Percentiles rank a stretch among this genome's conserved stretches.
Conservation (phyloP, 2,113 vertebrate genomes). For the Zapus hudsonius region DNA sequence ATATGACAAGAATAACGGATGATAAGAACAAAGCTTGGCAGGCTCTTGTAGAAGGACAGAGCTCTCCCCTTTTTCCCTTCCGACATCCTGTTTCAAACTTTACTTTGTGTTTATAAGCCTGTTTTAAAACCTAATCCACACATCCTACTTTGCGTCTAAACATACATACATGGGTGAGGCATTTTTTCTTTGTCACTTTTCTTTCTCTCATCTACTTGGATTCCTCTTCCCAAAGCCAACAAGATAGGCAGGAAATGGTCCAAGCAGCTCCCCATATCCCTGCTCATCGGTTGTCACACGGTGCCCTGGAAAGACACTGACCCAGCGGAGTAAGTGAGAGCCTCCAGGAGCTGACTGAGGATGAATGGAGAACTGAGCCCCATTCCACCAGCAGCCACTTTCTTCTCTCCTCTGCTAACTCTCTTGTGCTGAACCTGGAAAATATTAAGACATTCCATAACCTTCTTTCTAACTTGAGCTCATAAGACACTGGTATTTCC, state of each 20-base stretch:
- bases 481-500: constrained; percentile 6
- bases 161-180: not conserved
- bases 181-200: not conserved
- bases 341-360: not conserved
- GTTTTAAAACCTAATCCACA: not conserved
- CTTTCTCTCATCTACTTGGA: not conserved
- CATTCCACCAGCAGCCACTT: not conserved
- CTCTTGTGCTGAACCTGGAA: not conserved
- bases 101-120: not conserved
- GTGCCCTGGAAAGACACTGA: not conserved
- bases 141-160: not conserved
- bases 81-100: not conserved
- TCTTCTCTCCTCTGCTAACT: not conserved
- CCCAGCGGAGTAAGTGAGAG: not conserved
- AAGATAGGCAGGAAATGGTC: not conserved
- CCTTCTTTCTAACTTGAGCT: not conserved
- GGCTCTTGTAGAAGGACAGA: not conserved
- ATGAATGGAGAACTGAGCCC: not conserved
- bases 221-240: not conserved
- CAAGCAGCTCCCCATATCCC: not conserved
- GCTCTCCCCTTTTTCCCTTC: not conserved
- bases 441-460: not conserved
- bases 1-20: not conserved
- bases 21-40: not conserved
- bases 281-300: not conserved